These are phyloP conservation scores for Zygothrica quintamaculata DNA, from an alignment of 2,888 invertebrate genomes.

Conservation along the genomic window DNA sequence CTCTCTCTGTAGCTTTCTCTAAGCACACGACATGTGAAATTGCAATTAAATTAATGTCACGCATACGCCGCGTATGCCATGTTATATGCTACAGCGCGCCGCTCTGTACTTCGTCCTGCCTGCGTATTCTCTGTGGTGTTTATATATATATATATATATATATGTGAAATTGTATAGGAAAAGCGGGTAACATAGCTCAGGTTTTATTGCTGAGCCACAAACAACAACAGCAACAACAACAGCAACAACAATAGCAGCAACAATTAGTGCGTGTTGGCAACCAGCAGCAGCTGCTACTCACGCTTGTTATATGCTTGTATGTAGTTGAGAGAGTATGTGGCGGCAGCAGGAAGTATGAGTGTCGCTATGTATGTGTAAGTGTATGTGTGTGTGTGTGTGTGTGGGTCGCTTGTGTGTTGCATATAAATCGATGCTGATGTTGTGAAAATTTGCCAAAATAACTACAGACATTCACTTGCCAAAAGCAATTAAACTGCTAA, in stretches of 20 bases:
- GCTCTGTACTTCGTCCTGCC: constrained; percentile 2
- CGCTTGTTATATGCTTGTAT: constrained; percentile 40
- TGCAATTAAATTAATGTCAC: constrained; percentile 80
- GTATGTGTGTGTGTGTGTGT: not conserved
- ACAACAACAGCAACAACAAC: constrained; percentile 55
- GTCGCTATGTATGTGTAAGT: not conserved
- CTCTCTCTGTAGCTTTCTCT: constrained; percentile 8
- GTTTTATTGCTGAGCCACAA: constrained; percentile 73
- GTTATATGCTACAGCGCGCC: constrained; percentile 25
- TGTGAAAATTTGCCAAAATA: constrained; percentile 79
- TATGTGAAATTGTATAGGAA: constrained; percentile 58
- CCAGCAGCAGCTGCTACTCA: constrained; percentile 63
- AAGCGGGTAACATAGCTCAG: constrained; percentile 65
- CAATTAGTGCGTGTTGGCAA: constrained; percentile 79
- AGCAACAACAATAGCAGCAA: constrained; percentile 53
- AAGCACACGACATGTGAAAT: constrained; percentile 65
- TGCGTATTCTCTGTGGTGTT: not conserved
- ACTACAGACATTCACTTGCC: constrained; percentile 71
- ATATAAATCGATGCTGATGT: constrained; percentile 80
- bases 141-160: too few relatives aligned
- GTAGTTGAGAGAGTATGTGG: constrained; percentile 1
- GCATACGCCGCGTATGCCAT: constrained; percentile 73
- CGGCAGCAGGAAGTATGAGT: not conserved
- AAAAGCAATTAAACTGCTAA: constrained; percentile 80
- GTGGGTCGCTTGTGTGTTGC: constrained; percentile 59